Evolutionary conservation across 1,140 invertebrate genomes (phyloP), one percentile per base, ranked within the genome.

Genomic region (Trichonephila clavipes): DNA sequence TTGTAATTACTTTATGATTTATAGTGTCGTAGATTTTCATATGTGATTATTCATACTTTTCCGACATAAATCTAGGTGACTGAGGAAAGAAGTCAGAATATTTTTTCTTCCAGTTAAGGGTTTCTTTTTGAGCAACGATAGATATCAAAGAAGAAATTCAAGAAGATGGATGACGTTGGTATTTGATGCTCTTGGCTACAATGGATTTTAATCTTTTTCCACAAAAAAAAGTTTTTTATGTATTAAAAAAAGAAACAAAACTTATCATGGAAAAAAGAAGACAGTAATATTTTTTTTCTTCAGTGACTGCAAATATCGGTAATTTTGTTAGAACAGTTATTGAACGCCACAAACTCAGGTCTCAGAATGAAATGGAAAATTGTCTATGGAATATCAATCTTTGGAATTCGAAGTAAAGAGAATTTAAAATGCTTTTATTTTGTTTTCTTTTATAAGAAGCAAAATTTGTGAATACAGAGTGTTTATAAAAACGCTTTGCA

Each of bases 121-220:
- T 40, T 77, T 77, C 28, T 77, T 28, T 77, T 51, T 16, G 16
- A 34, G 16, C 16, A 77, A 40, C 72, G 72, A 77, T 77, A 40
- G 72, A 77, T 77, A 77, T 77, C 72, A 40, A 19, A 28, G 69
- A 72, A 72, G 88, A 77, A 72, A 89, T 89, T 69, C 51, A n/a
- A 44, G 88, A 89, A 72, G 88, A 89, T 89, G 64, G 66, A 89
- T 89, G 88, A 77, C 88, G 66, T 69, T 89, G 88, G 62, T 89
- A 72, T 77, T 89, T 72, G 88, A 89, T 69, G 88, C 88, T 89
- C 88, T 77, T 44, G 62, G 88, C n/a, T 72, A 66, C 66, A 89
- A 89, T 89, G 62, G 64, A 62, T 66, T 89, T 77, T 69, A 77
- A 61, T 24, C 62, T 89, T 89, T 89, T 89, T 89, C 58, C 8